These are phyloP conservation scores for Troides oblongomaculatus DNA, from an alignment of 2,888 invertebrate species.

Conservation along the genomic window DNA sequence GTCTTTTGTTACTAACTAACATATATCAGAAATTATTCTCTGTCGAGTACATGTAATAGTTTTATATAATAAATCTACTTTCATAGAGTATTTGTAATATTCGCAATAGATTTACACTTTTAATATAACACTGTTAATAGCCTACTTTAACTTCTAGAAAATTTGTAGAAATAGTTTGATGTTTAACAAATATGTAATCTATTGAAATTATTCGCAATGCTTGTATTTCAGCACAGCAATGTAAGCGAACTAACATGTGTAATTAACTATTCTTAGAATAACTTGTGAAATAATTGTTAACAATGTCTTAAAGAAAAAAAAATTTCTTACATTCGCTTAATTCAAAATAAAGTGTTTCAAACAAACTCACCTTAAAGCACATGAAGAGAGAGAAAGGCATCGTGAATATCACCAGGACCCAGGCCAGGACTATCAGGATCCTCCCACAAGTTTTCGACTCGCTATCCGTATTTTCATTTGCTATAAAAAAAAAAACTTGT, in stretches of 20 bases:
- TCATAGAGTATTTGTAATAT: background rate
- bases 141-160: background rate
- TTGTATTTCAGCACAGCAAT: background rate
- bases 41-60: background rate
- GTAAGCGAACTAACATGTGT: background rate
- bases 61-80: background rate
- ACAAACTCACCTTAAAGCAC: conserved; percentile 91
- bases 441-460: conserved; percentile 90
- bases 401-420: conserved; percentile 89
- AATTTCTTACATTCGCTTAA: background rate
- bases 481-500: conserved; percentile 49
- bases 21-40: background rate
- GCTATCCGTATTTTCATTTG: conserved; percentile 78
- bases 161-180: background rate
- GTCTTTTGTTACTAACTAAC: no score
- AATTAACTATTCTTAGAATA: background rate
- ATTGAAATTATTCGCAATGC: background rate
- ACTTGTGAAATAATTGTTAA: background rate
- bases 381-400: conserved; percentile 95
- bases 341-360: background rate
- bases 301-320: background rate
- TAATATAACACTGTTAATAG: background rate
- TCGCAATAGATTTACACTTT: background rate
- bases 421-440: conserved; percentile 89
- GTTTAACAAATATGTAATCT: no score